These are phyloP conservation scores for Exephanes ischioxanthus DNA, from an alignment of 2,888 invertebrate species.

Conservation along the genomic window DNA sequence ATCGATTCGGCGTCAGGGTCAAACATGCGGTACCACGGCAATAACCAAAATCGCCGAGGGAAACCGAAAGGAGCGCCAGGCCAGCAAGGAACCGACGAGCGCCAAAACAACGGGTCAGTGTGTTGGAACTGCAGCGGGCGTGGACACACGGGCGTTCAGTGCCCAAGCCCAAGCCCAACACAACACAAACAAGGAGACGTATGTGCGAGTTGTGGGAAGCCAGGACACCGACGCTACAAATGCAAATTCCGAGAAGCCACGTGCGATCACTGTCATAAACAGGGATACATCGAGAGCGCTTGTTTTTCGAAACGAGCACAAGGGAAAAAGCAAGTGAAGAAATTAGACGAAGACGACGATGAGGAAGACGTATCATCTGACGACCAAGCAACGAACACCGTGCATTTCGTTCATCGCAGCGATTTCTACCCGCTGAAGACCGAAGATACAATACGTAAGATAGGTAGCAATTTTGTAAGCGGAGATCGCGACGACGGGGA, in stretches of 20 bases:
- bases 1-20: slow-evolving; percentile 1
- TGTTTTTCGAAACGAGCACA: background rate
- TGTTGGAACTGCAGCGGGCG: slow-evolving; percentile 47
- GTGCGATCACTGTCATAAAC: background rate
- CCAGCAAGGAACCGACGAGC: no score
- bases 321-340: slow-evolving; percentile 35
- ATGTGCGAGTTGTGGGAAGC: slow-evolving; percentile 6
- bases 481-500: slow-evolving; percentile 22
- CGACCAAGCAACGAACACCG: background rate
- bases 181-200: slow-evolving; percentile 5
- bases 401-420: slow-evolving; percentile 27
- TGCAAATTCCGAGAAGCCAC: slow-evolving; percentile 12
- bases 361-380: slow-evolving; percentile 12
- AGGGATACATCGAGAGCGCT: slow-evolving; percentile 29
- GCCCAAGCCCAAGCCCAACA: slow-evolving; percentile 8
- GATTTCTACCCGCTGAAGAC: slow-evolving; percentile 31
- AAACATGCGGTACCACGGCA: background rate
- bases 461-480: slow-evolving; percentile 9
- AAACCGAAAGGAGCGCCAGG: no score
- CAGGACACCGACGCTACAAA: slow-evolving; percentile 2
- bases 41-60: no score
- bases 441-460: slow-evolving; percentile 14
- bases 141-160: slow-evolving; percentile 48
- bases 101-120: no score
- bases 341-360: slow-evolving; percentile 31